Percentiles rank a stretch among this genome's conserved stretches.
These are phyloP conservation scores for Phocoena phocoena DNA, from an alignment of 2,113 vertebrate genomes.

Conservation along the genomic window DNA sequence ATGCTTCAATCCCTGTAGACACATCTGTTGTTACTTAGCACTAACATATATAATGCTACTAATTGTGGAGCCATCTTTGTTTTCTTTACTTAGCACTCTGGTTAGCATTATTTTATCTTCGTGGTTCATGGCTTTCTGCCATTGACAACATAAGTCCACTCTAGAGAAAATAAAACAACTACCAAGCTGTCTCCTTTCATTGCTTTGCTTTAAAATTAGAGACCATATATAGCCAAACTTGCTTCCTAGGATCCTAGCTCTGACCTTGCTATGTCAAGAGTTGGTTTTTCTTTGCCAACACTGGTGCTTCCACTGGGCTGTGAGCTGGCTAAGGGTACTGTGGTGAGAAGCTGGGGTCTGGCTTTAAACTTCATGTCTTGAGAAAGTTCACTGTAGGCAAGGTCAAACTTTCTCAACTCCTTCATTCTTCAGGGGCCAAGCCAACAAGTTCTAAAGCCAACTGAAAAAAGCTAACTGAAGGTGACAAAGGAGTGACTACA, in stretches of 20 bases:
- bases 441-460: constrained; percentile 22
- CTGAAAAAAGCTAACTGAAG: background rate
- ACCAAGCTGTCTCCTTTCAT: constrained; percentile 80
- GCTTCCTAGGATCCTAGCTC: constrained; percentile 41
- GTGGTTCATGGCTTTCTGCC: constrained; percentile 88
- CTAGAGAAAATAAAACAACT: constrained; percentile 87
- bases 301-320: background rate
- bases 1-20: constrained; percentile 82
- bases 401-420: constrained; percentile 15
- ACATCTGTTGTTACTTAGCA: constrained; percentile 91
- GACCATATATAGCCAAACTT: constrained; percentile 52
- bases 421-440: constrained; percentile 1
- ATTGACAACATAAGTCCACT: constrained; percentile 86
- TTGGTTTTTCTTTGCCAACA: constrained; percentile 39
- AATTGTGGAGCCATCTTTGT: constrained; percentile 91
- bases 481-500: background rate
- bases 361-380: constrained; percentile 47
- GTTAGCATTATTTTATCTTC: constrained; percentile 91
- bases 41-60: constrained; percentile 89
- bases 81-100: constrained; percentile 88
- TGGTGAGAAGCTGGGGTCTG: constrained; percentile 40
- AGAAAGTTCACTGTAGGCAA: background rate
- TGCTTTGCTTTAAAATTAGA: constrained; percentile 71
- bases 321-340: background rate
- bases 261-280: constrained; percentile 57